Evolutionary conservation across 2,113 vertebrate species (phyloP).

Genomic region (Sprattus sprattus): DNA sequence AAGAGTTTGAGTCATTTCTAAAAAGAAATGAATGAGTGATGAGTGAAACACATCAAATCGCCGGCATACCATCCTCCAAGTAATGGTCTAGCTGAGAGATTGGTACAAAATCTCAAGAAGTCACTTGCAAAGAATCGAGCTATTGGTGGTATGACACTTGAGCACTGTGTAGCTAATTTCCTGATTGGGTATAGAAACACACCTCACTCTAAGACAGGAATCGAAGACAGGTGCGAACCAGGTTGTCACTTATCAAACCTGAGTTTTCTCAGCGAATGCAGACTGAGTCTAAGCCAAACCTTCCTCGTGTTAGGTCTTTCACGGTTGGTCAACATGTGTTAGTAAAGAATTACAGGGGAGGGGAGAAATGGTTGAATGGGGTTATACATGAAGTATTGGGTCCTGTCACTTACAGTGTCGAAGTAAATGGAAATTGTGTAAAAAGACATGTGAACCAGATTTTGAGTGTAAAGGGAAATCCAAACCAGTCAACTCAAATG

Average conservation of each 20-base stretch:
- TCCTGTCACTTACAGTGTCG: slow-evolving; percentile 35
- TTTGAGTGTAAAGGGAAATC: background rate
- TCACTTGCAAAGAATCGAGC: background rate
- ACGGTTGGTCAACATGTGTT: slow-evolving; percentile 22
- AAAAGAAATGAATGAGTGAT: background rate
- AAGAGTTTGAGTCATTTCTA: slow-evolving; percentile 9
- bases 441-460: slow-evolving; percentile 37
- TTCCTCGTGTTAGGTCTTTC: background rate
- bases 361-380: slow-evolving; percentile 19
- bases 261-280: background rate
- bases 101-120: slow-evolving; percentile 11
- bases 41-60: slow-evolving; percentile 9
- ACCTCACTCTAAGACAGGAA: background rate
- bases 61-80: background rate
- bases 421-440: slow-evolving; percentile 37
- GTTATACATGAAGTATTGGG: slow-evolving; percentile 28
- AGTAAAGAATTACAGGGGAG: slow-evolving; percentile 40
- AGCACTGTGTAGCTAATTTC: background rate
- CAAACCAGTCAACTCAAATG: background rate
- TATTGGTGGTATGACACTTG: background rate
- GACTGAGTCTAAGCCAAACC: too few species aligned
- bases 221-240: slow-evolving; percentile 1
- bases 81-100: slow-evolving; percentile 10
- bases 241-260: slow-evolving; percentile 11
- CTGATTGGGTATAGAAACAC: background rate